Base-by-base conservation (phyloP, 2,888 invertebrate species). In the Argyresthia albistria region DNA sequence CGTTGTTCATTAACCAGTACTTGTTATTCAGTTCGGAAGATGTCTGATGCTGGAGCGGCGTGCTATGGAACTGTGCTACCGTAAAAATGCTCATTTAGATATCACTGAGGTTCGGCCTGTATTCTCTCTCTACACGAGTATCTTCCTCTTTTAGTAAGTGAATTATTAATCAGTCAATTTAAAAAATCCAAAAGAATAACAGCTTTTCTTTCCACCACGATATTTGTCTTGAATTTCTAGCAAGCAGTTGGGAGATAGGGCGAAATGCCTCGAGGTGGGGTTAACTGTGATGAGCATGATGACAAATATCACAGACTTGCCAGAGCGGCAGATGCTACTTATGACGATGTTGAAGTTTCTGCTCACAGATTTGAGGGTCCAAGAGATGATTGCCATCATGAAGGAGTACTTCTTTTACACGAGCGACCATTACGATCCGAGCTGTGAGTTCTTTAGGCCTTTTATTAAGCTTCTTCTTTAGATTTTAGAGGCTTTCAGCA, bases 81-180 rank as follows among this genome's bases (percentile, higher is more conserved):
- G 77, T 8, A 79, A 77, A 50, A 63, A 65, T 1, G 73, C 75
- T 0, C 67, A 66, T 12, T 51, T 80, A 45, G 80, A 80, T 50
- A 66, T 76, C 0, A 70, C 70, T 0, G 79, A 81, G 58, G 65
- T 78, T 0, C 65, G 72, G 10, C 67, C 76, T 0, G 66, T 80
- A 8, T 70, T 70, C 56, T 65, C 67, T 36, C 66, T 81, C 10
- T 80, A 81, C 61, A 76, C 75, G 0, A 72, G 63, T 55, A 67
- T 81, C 54, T 79, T 80, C 55, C 60, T 75, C 39, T 77, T 72
- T 58, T 76, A 76, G 81, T 81, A 54, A 68, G 75, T 73, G 25
- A n/a, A n/a, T n/a, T n/a, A n/a, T n/a, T n/a, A n/a, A 25, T 25
- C 3, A 25, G 2, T 25, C 6, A 25, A 4, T 25, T 25, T 25